Conservation (phyloP, 1,140 invertebrate genomes). For the Calosoma granatense region DNA sequence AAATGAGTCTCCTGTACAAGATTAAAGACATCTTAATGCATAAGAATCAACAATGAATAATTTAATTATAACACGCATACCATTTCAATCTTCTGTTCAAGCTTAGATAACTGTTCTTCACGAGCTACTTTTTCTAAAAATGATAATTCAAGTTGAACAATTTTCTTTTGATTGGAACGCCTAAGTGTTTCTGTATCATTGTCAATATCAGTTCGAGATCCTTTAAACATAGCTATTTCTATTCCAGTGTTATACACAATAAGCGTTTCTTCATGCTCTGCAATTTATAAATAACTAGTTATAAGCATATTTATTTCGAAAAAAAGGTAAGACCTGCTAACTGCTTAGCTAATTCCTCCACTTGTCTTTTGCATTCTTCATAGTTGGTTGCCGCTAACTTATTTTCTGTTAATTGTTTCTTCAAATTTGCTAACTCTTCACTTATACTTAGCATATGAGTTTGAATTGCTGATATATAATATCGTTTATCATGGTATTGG, state of each 20-base stretch:
- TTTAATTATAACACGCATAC: too few relatives aligned
- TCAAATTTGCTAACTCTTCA: constrained; percentile 18
- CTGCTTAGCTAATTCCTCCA: neutral
- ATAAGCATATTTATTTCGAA: neutral
- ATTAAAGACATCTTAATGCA: too few relatives aligned
- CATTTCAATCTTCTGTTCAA: neutral
- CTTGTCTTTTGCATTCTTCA: constrained; percentile 5
- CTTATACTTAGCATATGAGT: constrained; percentile 20
- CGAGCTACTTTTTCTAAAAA: neutral
- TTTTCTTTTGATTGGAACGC: neutral
- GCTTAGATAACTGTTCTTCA: neutral
- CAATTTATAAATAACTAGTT: neutral
- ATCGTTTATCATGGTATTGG: constrained; percentile 22
- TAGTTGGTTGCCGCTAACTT: neutral
- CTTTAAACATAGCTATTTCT: neutral
- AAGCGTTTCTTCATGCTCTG: neutral
- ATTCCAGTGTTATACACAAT: neutral
- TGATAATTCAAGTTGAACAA: neutral
- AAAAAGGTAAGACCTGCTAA: too few relatives aligned
- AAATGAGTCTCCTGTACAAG: neutral
- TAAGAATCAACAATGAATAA: too few relatives aligned
- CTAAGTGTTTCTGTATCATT: neutral
- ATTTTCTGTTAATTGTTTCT: constrained; percentile 5
- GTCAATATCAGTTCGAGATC: neutral
- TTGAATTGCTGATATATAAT: constrained; percentile 19